Conservation (phyloP, 2,888 invertebrate species). For the Leptopilina myrica region DNA sequence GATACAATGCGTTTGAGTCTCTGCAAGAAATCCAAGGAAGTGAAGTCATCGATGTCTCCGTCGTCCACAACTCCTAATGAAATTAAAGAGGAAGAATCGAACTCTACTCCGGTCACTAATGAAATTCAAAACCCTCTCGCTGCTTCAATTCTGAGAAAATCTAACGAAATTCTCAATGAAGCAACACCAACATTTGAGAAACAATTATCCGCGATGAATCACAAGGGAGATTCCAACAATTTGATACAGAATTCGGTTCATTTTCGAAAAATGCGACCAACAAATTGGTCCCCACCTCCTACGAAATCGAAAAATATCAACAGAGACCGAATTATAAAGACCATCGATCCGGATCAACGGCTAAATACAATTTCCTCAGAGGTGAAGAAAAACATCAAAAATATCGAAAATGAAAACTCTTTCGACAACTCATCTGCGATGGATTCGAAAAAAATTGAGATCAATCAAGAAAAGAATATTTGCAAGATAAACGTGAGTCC, state of each 20-base stretch:
- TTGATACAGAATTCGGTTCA: constrained; percentile 59
- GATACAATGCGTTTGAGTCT: constrained; percentile 91
- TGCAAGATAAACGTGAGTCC: constrained; percentile 74
- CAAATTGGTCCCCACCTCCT: constrained; percentile 74
- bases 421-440: constrained; percentile 19
- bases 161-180: background rate
- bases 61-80: background rate
- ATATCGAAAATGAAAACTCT: constrained; percentile 44
- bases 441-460: constrained; percentile 56
- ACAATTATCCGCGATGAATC: background rate
- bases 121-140: background rate
- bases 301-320: constrained; percentile 63
- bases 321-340: constrained; percentile 54
- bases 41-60: background rate
- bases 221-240: background rate
- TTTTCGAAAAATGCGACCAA: constrained; percentile 71
- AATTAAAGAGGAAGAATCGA: constrained; percentile 16
- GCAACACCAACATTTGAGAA: background rate
- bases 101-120: background rate
- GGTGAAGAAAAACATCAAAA: constrained; percentile 38
- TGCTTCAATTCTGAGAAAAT: background rate
- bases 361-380: constrained; percentile 19
- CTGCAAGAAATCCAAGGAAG: constrained; percentile 79
- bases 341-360: constrained; percentile 39
- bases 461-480: constrained; percentile 66